Evolutionary conservation across 2,113 vertebrate species (phyloP), one percentile per base, ranked within the genome.

Genomic region (Leptobrachium ailaonicum): DNA sequence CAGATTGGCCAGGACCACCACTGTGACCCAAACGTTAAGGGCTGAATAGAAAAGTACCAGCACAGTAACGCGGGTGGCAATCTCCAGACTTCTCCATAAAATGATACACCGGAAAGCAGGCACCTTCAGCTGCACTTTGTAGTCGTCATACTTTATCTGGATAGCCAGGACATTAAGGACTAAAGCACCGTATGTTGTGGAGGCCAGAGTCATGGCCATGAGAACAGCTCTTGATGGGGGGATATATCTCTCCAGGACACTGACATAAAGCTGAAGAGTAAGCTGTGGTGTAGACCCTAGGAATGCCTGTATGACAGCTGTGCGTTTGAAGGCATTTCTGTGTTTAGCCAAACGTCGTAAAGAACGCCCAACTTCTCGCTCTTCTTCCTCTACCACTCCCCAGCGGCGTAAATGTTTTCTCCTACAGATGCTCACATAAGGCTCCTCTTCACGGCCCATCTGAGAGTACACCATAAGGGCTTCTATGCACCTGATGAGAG

Each of bases 241-340:
- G 6, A 95, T 0, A 10, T 95, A 94, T 82, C 96, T 94, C 90
- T 98, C 95, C 84, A 97, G 85, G 82, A 98, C 83, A 68, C 91
- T 93, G 88, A 96, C 95, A 64, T 99, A 99, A 41, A 98, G 92
- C 91, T 99, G 98, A 20, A 98, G 94, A 0, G 96, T 97, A 75
- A 99, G 93, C 85, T 99, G 98, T 0, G 98, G 98, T 0, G 95
- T 95, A 82, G 98, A 99, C 83, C 97, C 96, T 86, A 99, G 89
- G 88, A 99, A 99, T 10, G 98, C 97, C 91, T 99, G 97, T 83
- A 99, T 98, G 83, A 98, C 93, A 0, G 96, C 93, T 45, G 95
- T 93, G 85, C 97, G 96, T 77, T 98, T 97, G 91, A 99, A 99
- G 89, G 98, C 97, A 1, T 98, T 92, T 79, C 94, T 94, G 87